Base-by-base conservation (phyloP, 2,113 vertebrate species). In the Eira barbara region DNA sequence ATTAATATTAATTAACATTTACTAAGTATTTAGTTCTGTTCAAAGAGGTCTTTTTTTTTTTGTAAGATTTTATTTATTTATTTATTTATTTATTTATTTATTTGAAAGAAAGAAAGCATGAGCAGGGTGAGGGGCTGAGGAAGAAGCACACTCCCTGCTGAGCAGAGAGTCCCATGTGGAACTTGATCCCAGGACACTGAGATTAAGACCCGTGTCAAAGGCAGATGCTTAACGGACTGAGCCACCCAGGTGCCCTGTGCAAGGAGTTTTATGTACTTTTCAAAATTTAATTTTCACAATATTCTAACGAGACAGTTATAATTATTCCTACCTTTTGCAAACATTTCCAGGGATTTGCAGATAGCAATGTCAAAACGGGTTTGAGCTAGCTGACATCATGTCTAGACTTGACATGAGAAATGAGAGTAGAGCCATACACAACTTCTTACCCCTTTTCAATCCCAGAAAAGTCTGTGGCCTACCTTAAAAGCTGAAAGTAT, bases 401-500 rank as follows among this genome's bases (percentile, higher is more conserved):
- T 79, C 59, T 52, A 36, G 14, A 25, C 18, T 45, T 31, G 29
- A n/a, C 39, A 42, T 42, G 39, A 42, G 39, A 71, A 12, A 45
- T 34, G 31, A 90, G 2, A 20, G 21, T 23, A 17, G 2, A 89
- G 18, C 36, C 47, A 8, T 31, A 12, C 0, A 14, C 45, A 17
- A n/a, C 10, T 47, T 74, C 55, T 47, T 69, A 12, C 25, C 0
- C 2, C 13, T 3, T 52, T 63, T 36, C 63, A 47, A 36, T 13
- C 23, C 3, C 15, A 45, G 74, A 18, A 63, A 36, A 20, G 6
- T 0, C 0, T 4, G 3, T 63, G 39, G 7, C n/a, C 3, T 84
- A 52, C 8, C 29, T 80, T 42, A 23, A 73, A 86, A 90, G 23
- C 12, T 63, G 11, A 29, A 59, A 59, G 17, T 23, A 45, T 20